Percentiles rank a stretch among this genome's conserved stretches.
phyloP scores from a whole-genome alignment of 2,113 vertebrate species.

The Poicephalus meyeri region DNA sequence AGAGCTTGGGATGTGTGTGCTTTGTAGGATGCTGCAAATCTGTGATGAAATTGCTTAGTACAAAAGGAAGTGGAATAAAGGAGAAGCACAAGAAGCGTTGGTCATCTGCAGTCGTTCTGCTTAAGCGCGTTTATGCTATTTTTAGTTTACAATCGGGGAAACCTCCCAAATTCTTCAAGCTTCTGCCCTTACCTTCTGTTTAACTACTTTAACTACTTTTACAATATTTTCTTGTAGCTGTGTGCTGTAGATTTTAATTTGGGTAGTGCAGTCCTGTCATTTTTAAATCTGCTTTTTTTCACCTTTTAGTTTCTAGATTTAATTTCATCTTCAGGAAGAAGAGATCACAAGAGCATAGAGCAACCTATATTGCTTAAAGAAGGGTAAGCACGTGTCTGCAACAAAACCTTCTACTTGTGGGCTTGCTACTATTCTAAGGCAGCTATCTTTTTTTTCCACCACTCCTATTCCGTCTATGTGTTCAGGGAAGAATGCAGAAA shows the following conservation, averaged over 20 bases:
- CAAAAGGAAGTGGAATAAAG: background rate
- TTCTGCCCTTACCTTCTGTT: background rate
- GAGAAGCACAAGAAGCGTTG: background rate
- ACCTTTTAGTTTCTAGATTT: constrained; percentile 90
- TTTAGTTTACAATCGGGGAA: background rate
- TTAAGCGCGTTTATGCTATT: background rate
- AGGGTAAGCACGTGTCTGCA: constrained; percentile 81
- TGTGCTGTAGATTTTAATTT: background rate
- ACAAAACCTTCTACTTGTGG: background rate
- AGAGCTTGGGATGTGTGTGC: background rate
- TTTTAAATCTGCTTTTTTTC: constrained; percentile 5
- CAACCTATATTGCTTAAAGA: constrained; percentile 97
- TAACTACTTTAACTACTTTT: background rate
- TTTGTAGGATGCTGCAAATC: background rate
- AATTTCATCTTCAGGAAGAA: constrained; percentile 96
- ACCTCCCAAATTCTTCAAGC: background rate
- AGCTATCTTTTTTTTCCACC: background rate
- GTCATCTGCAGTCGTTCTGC: background rate
- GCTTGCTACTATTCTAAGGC: background rate
- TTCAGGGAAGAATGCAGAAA: background rate
- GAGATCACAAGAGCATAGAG: constrained; percentile 95
- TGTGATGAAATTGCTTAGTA: background rate
- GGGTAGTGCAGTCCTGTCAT: background rate
- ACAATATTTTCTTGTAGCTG: background rate
- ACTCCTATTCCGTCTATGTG: background rate